Percentiles rank a stretch among this genome's conserved stretches.
Evolutionary conservation across 2,113 vertebrate genomes (phyloP).

Genomic region (Chionodraco myersi): DNA sequence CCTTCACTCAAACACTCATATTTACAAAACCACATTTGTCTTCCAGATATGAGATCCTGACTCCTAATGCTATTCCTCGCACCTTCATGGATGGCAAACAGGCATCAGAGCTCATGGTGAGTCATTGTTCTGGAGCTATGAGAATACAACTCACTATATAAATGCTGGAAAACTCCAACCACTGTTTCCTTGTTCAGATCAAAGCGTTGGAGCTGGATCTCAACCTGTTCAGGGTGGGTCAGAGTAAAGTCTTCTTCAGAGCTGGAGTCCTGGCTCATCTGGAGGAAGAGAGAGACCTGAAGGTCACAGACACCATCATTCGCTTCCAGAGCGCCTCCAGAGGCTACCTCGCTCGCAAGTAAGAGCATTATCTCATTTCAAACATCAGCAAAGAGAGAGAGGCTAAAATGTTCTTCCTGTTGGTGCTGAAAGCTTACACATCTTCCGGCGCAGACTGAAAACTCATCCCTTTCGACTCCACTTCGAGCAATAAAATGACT

Average conservation of each 20-base stretch:
- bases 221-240: constrained; percentile 91
- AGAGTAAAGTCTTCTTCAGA: constrained; percentile 95
- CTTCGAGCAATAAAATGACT: no score
- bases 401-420: neutral
- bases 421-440: neutral
- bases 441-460: no score
- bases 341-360: constrained; percentile 92
- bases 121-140: constrained; percentile 14
- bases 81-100: constrained; percentile 96
- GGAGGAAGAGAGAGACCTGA: constrained; percentile 92
- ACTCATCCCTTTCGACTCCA: no score
- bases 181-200: constrained; percentile 80
- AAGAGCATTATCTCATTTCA: constrained; percentile 13
- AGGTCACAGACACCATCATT: constrained; percentile 94
- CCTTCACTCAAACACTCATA: neutral
- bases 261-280: constrained; percentile 92
- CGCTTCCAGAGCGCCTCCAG: constrained; percentile 91
- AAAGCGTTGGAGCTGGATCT: constrained; percentile 89
- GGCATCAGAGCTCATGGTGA: constrained; percentile 92
- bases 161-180: neutral
- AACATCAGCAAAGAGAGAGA: neutral
- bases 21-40: constrained; percentile 27
- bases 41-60: constrained; percentile 92
- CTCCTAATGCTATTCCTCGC: constrained; percentile 93
- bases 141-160: neutral